Evolutionary conservation across 2,888 invertebrate genomes (phyloP), one percentile per base, ranked within the genome.

Genomic region (Aproaerema taeniolella): DNA sequence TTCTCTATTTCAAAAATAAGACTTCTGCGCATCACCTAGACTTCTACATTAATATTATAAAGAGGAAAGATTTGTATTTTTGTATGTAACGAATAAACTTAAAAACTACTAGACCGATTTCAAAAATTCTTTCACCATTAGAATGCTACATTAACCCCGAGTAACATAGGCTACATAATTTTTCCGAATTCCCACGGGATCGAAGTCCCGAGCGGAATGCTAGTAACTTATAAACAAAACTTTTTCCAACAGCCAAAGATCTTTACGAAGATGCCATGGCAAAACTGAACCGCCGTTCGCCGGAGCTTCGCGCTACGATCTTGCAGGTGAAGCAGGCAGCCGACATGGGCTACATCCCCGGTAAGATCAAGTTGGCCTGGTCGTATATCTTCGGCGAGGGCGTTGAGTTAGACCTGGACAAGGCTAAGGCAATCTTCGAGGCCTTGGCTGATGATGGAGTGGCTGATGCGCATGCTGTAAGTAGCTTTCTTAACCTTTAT

Each of bases 381-480:
- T 94, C 94, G 0, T 89, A 93, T 55, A 74, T 99, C 4, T 91
- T 96, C 56, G 98, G 98, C 0, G 94, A 89, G 61, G 93, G 90
- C 43, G 82, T 95, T 9, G 88, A 90, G 28, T 91, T 95, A 55
- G 92, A 97, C 69, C 85, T 96, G 42, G 86, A 91, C 6, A 90
- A 89, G 39, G 96, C 97, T 0, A 90, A 89, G 55, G 79, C 88
- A 30, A 91, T 93, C 49, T 97, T 98, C 62, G 89, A 91, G 43
- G 90, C 90, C 53, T 81, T 98, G 25, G 91, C 92, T 0, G 89
- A 90, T 6, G 82, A 88, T 24, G 98, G 98, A 0, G 88, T 94
- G 38, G 91, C 96, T 1, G 94, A 95, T 58, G 98, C 96, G 8
- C 97, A 98, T 77, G 93, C 96, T 89, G 96, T 93, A 73, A 74